phyloP scores from a whole-genome alignment of 2,113 vertebrate species.

The Urocynchramus pylzowi region DNA sequence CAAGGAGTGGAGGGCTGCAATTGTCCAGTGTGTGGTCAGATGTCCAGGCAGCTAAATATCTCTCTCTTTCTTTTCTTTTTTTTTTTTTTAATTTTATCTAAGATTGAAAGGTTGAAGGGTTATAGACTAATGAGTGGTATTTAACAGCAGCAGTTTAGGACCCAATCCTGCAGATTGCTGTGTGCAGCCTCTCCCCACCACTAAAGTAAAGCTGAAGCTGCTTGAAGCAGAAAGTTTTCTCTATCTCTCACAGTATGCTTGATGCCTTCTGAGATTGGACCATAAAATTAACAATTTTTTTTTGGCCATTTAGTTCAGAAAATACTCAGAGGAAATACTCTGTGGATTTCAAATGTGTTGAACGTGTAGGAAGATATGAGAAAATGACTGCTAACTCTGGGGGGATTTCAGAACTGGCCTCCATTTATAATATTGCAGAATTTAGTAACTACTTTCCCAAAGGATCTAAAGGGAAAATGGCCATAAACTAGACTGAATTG shows the following conservation, averaged over 20 bases:
- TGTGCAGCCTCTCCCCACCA: background rate
- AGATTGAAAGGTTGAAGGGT: background rate
- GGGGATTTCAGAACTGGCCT: conserved; percentile 61
- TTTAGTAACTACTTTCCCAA: conserved; percentile 56
- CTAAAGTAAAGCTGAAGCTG: background rate
- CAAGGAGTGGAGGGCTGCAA: background rate
- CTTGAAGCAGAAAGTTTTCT: conserved; percentile 29
- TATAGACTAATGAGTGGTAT: background rate
- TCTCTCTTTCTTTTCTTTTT: background rate
- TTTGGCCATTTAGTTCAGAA: conserved; percentile 50
- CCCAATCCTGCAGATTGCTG: background rate
- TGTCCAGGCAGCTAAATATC: background rate
- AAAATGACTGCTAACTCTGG: conserved; percentile 60
- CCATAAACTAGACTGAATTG: conserved; percentile 47
- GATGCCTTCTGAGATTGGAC: conserved; percentile 38
- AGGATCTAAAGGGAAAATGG: conserved; percentile 44
- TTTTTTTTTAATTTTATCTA: background rate
- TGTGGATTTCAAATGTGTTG: conserved; percentile 65
- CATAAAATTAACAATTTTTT: conserved; percentile 35
- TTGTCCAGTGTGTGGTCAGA: background rate
- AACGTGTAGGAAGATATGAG: conserved; percentile 60
- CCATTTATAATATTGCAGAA: conserved; percentile 57
- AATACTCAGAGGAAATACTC: conserved; percentile 57
- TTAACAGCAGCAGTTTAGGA: background rate
- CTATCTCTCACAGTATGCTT: background rate